Conservation (phyloP, 2,888 invertebrate species). For the Papilio gigon region DNA sequence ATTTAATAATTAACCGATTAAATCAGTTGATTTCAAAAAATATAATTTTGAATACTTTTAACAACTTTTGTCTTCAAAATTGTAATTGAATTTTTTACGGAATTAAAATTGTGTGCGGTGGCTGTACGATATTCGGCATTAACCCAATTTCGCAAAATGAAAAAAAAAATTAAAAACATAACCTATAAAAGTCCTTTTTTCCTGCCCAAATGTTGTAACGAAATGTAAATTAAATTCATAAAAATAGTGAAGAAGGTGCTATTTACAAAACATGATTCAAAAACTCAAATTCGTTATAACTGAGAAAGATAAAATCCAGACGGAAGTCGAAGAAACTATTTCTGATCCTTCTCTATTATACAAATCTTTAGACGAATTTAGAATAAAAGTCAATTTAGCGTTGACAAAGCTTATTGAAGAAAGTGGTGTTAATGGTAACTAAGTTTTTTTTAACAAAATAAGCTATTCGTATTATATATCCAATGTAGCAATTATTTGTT, state of each 20-base stretch:
- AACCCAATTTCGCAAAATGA: neutral
- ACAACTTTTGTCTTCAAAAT: neutral
- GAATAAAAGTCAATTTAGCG: constrained; percentile 58
- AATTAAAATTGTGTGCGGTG: no score
- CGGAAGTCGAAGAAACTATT: constrained; percentile 56
- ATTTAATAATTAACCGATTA: no score
- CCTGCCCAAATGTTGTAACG: neutral
- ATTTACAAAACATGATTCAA: constrained; percentile 28
- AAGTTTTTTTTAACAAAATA: neutral
- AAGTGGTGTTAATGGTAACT: constrained; percentile 54
- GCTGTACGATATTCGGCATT: neutral
- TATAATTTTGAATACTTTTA: no score
- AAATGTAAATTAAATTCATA: neutral
- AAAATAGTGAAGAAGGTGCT: neutral
- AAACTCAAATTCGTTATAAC: constrained; percentile 60
- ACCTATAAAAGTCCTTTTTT: neutral
- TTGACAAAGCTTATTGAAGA: constrained; percentile 65
- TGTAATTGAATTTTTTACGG: no score
- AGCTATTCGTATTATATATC: no score
- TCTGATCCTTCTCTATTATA: constrained; percentile 51
- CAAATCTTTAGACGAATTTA: constrained; percentile 64
- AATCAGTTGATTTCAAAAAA: no score
- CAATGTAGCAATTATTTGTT: no score
- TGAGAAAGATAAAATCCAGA: constrained; percentile 55
- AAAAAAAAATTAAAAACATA: neutral